Evolutionary conservation across 2,797 vertebrate genomes (phyloP).

Genomic region (Paratrypauchen microcephalus): DNA sequence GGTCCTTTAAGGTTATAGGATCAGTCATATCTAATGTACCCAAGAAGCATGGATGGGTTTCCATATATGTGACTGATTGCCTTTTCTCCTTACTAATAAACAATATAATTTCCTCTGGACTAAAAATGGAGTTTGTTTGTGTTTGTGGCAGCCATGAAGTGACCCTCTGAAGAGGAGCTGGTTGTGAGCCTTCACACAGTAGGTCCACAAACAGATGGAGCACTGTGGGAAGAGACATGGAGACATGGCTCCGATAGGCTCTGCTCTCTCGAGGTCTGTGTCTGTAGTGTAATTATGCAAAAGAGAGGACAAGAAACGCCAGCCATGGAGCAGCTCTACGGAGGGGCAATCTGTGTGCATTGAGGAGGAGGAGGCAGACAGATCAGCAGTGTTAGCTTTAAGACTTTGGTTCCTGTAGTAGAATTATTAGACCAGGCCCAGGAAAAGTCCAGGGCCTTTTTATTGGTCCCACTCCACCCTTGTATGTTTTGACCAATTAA

Average conservation of each 20-base stretch:
- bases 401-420: not conserved
- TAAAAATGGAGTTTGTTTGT: not conserved
- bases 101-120: not conserved
- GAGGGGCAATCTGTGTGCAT: conserved; percentile 11
- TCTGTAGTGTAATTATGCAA: conserved; percentile 56
- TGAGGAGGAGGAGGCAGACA: not conserved
- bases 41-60: too few relatives aligned
- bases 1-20: too few relatives aligned
- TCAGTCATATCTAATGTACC: too few relatives aligned
- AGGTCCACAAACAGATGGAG: conserved; percentile 61
- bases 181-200: conserved; percentile 49
- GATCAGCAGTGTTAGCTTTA: not conserved
- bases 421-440: too few relatives aligned
- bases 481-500: too few relatives aligned
- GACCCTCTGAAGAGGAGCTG: conserved; percentile 46
- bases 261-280: conserved; percentile 22
- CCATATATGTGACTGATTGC: too few relatives aligned
- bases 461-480: too few relatives aligned
- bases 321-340: conserved; percentile 29
- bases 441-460: too few relatives aligned
- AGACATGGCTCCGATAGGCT: conserved; percentile 49
- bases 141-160: conserved; percentile 30
- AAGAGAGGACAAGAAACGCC: conserved; percentile 1
- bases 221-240: conserved; percentile 48
- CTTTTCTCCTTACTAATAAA: not conserved